phyloP scores from a whole-genome alignment of 2,888 invertebrate species.

The Erebia palarica region DNA sequence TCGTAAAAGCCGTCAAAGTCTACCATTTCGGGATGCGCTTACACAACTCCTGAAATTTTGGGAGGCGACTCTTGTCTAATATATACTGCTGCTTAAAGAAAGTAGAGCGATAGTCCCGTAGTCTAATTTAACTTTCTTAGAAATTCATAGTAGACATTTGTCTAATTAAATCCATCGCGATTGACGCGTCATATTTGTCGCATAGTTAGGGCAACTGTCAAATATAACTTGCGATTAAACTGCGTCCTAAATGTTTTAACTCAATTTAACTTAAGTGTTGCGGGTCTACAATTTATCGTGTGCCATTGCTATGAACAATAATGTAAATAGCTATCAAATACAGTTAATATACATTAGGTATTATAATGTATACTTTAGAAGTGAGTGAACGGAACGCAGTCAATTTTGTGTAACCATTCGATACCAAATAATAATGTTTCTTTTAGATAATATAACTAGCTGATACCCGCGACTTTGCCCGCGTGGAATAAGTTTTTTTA shows the following conservation, averaged over 20 bases:
- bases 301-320: slow-evolving; percentile 70
- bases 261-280: slow-evolving; percentile 21
- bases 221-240: neutral
- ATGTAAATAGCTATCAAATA: slow-evolving; percentile 55
- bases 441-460: slow-evolving; percentile 42
- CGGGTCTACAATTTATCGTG: slow-evolving; percentile 46
- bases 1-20: too few relatives aligned
- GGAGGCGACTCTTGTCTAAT: too few relatives aligned
- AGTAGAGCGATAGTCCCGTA: too few relatives aligned
- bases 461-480: too few relatives aligned
- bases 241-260: slow-evolving; percentile 29
- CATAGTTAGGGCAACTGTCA: neutral
- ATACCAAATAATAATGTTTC: slow-evolving; percentile 56
- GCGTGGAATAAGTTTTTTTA: too few relatives aligned
- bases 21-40: too few relatives aligned
- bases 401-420: slow-evolving; percentile 59
- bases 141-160: too few relatives aligned
- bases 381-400: slow-evolving; percentile 68
- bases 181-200: neutral
- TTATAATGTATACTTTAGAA: slow-evolving; percentile 1
- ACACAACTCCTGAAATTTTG: too few relatives aligned
- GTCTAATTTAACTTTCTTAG: too few relatives aligned
- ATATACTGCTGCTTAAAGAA: too few relatives aligned
- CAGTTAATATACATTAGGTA: slow-evolving; percentile 36
- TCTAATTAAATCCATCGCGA: neutral